A percentile compares a stretch with the other conserved stretches of the same genome.
Conservation (phyloP, 53 echinoderm and acorn worm genomes). For the Holothuria leucospilota region DNA sequence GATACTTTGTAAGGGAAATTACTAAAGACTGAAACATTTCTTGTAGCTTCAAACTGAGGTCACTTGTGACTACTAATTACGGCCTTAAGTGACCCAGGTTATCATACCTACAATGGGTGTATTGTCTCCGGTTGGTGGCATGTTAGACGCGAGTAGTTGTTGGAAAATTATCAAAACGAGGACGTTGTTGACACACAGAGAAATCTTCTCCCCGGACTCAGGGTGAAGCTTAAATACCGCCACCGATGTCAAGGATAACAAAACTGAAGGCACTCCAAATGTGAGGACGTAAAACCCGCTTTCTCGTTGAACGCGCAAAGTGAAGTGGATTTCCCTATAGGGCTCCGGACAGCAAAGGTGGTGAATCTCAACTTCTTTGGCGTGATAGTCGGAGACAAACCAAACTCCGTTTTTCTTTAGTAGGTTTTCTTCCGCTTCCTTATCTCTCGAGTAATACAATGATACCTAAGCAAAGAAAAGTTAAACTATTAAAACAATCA, state of each 20-base stretch:
- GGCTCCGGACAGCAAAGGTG: background rate
- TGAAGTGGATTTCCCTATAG: too few relatives aligned
- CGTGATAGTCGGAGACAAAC: background rate
- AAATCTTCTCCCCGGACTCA: background rate
- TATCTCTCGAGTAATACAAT: background rate
- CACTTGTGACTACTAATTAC: too few relatives aligned
- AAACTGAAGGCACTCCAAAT: background rate
- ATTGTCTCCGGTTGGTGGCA: background rate
- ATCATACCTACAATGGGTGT: background rate
- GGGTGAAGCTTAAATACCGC: constrained; percentile 9
- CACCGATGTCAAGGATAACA: background rate
- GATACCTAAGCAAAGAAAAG: background rate
- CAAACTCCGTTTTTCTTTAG: background rate
- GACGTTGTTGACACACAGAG: background rate
- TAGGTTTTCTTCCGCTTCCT: background rate
- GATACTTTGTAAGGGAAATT: too few relatives aligned
- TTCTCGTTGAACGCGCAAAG: too few relatives aligned
- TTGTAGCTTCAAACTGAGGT: too few relatives aligned
- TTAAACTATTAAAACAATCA: background rate
- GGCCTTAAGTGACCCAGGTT: too few relatives aligned
- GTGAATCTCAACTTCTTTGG: background rate
- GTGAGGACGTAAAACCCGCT: too few relatives aligned
- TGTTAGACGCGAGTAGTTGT: constrained; percentile 4
- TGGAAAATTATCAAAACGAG: constrained; percentile 7
- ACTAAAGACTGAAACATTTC: too few relatives aligned